Evolutionary conservation across 2,888 invertebrate species (phyloP), one percentile per base, ranked within the genome.

Genomic region (Entomobrya multifasciata): DNA sequence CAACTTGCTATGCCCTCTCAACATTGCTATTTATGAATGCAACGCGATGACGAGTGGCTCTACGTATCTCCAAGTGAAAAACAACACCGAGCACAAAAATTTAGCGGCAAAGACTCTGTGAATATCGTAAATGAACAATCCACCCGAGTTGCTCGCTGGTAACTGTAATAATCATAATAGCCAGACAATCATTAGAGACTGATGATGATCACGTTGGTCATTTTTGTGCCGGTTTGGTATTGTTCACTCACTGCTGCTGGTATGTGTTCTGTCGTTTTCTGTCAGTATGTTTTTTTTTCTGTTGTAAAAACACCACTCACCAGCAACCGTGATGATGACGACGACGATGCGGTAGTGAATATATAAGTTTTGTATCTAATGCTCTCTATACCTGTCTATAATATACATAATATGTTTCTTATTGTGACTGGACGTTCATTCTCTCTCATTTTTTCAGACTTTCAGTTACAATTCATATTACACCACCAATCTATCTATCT

Each of bases 161-260:
- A 76, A 55, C 76, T 55, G 67, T 57, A 67, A 77, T 77, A 70
- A 76, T 65, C 84, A 52, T 77, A 60, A 86, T 80, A 65, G 86
- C 25, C 67, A 86, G 86, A 76, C 80, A 77, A 87, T 87, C 81
- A 77, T 87, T 87, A 77, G 67, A 77, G 67, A 44, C 60, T 74
- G 82, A 86, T 72, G 79, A 80, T 80, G 80, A 86, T 86, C 86
- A 86, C 86, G 81, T 77, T 82, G 82, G 77, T 82, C 74, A 87
- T 87, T 87, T 87, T 70, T 80, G 76, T 77, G 77, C 82, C 81
- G 80, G 82, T 87, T 60, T 25, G 25, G 30, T 80, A 41, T 72
- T 44, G 8, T 65, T 49, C 1, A 15, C 76, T 72, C 55, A 52
- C 41, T 84, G n/a, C n/a, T n/a, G n/a, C n/a, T n/a, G n/a, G n/a